phyloP scores from a whole-genome alignment of 2,113 vertebrate genomes.

The Ploceus nigricollis region DNA sequence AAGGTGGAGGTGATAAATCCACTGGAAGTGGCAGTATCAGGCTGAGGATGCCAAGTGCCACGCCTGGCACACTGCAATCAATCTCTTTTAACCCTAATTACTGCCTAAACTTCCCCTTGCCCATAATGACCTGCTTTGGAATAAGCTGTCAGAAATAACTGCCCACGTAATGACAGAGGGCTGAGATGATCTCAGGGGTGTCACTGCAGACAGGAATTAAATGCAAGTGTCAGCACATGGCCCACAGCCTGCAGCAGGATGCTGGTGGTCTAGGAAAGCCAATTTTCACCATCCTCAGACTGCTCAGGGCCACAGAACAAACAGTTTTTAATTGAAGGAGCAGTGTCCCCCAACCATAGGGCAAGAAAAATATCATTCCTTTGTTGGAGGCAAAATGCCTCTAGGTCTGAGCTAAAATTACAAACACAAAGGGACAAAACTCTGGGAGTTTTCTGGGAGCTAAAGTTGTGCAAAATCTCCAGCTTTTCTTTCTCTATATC shows the following conservation, averaged over 20 bases:
- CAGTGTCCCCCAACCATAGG: background rate
- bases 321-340: background rate
- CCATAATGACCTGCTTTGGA: background rate
- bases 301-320: background rate
- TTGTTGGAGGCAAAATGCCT: background rate
- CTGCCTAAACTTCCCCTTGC: background rate
- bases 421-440: background rate
- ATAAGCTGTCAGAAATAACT: background rate
- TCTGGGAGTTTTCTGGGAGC: background rate
- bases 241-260: background rate
- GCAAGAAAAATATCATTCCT: background rate
- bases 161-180: background rate
- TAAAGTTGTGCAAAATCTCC: background rate
- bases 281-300: background rate
- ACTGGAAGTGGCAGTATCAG: background rate
- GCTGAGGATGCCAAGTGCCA: background rate
- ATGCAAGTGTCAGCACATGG: background rate
- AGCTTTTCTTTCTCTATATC: background rate
- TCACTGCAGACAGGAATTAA: background rate
- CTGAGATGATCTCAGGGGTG: background rate
- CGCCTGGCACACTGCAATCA: fast-evolving
- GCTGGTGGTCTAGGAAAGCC: background rate
- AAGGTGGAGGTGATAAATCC: background rate
- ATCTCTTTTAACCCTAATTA: background rate
- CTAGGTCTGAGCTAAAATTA: background rate